Conservation (phyloP, 2,888 invertebrate species). For the Tuberolachnus salignus region DNA sequence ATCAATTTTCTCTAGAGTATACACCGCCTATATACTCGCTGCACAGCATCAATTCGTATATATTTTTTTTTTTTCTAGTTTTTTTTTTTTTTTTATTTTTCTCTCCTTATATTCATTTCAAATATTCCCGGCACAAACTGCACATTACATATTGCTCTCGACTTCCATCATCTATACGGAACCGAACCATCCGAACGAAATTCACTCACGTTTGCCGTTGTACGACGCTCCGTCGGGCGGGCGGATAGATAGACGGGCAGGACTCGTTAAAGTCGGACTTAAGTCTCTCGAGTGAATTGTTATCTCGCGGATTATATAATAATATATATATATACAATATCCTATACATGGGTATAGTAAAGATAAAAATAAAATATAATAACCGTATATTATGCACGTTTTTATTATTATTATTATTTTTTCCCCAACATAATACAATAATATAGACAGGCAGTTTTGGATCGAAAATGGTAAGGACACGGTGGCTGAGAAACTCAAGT, state of each 20-base stretch:
- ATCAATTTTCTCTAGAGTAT: constrained; percentile 11
- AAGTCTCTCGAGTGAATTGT: constrained; percentile 35
- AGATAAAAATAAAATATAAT: constrained; percentile 21
- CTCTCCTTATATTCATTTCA: constrained; percentile 8
- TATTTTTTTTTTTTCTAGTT: no score
- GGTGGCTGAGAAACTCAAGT: constrained; percentile 54
- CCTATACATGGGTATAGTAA: background rate
- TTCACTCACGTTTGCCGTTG: constrained; percentile 20
- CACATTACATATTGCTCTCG: constrained; percentile 18
- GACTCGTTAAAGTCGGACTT: constrained; percentile 45
- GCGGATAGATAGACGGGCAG: background rate
- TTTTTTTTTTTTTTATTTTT: no score
- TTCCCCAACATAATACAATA: background rate
- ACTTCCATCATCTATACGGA: constrained; percentile 9
- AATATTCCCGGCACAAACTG: constrained; percentile 1
- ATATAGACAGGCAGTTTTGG: constrained; percentile 48
- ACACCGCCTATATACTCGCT: background rate
- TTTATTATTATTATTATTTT: background rate
- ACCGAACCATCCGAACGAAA: constrained; percentile 19
- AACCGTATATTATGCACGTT: background rate
- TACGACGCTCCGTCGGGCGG: background rate
- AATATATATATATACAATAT: background rate
- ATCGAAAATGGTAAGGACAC: constrained; percentile 34
- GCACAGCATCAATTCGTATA: background rate
- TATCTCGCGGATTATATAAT: background rate